Base-by-base conservation (phyloP, 2,113 vertebrate genomes). In the Pagrus major region DNA sequence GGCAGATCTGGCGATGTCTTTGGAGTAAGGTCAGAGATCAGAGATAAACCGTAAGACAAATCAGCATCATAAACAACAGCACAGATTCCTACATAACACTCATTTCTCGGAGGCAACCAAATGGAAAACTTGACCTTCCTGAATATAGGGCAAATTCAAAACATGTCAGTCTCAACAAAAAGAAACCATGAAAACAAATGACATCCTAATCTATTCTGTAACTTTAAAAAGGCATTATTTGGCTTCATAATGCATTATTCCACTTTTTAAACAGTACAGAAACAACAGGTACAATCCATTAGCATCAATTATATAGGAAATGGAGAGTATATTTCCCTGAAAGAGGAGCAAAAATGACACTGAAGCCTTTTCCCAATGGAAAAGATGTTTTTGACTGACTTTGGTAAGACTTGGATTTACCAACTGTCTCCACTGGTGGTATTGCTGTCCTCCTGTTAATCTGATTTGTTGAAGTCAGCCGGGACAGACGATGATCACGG, bases 41-140 rank as follows among this genome's bases (percentile, higher is more conserved):
- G 64, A 68, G 42, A 81, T 56, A 61, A 56, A 25, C 37, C n/a
- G n/a, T 14, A 27, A 35, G 11, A 61, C 25, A 39, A 20, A 6
- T 46, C 29, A 47, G 47, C 49, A 23, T 66, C 14, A 56, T 39
- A 31, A 81, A 59, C 21, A 70, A 76, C 37, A 70, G 69, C 31
- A 2, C 23, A 31, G 0, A 18, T 59, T 42, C 21, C 80, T 80
- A 61, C 37, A 20, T 68, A 86, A 76, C 39, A 23, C 7, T 21
- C 20, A 39, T 27, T 68, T 23, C 16, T 51, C 4, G 3, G 37
- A 18, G 49, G 21, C n/a, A 29, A 39, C 11, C 21, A 27, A 39
- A 2, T 9, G 29, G 9, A 52, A 42, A 44, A 75, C 18, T n/a
- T 69, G 10, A 78, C 72, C 16, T 25, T 46, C 16, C 15, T 31